phyloP scores from a whole-genome alignment of 2,113 vertebrate species.

The Lanius collurio region DNA sequence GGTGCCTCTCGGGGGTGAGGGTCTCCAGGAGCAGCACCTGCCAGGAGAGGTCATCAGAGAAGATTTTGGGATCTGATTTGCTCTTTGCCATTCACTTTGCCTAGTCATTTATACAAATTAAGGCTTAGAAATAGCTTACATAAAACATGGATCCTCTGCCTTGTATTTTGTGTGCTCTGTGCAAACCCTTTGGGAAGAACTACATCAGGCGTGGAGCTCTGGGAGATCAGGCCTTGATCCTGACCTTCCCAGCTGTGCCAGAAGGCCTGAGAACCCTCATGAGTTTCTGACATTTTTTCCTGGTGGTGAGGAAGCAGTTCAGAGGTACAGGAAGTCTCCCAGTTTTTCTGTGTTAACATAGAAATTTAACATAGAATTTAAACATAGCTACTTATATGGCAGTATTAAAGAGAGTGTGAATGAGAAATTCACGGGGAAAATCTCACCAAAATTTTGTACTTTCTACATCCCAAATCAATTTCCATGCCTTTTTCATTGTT shows the following conservation, averaged over 20 bases:
- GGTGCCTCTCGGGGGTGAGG: neutral
- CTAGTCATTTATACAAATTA: neutral
- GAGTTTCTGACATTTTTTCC: neutral
- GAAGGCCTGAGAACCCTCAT: neutral
- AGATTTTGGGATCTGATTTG: neutral
- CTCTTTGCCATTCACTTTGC: neutral
- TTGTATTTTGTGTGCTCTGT: neutral
- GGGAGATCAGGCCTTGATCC: neutral
- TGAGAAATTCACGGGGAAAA: neutral
- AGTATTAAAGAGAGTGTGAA: neutral
- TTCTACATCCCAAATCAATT: neutral
- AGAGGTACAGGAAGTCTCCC: neutral
- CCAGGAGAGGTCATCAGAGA: neutral
- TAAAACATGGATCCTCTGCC: neutral
- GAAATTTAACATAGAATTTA: too few species aligned
- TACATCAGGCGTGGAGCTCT: accelerated
- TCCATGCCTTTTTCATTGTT: neutral
- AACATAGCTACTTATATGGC: neutral
- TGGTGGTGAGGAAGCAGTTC: neutral
- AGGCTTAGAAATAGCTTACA: neutral
- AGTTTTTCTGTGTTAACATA: neutral
- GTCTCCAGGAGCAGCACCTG: neutral
- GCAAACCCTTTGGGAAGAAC: neutral
- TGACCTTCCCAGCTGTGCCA: neutral
- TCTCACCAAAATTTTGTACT: neutral